Evolutionary conservation across 2,797 vertebrate genomes (phyloP).

Genomic region (Eidolon dupreanum): DNA sequence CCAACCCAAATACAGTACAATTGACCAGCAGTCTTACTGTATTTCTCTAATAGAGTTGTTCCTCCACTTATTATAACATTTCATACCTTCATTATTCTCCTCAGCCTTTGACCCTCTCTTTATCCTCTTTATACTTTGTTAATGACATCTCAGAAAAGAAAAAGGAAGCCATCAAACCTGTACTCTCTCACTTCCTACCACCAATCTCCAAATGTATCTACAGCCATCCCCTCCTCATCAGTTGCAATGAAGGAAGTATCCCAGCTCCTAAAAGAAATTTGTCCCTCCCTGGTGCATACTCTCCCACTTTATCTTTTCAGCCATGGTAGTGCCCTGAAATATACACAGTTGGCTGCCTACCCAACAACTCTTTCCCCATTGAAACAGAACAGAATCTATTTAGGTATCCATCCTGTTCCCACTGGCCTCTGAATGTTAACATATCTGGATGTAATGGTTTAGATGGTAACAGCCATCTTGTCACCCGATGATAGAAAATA

Average conservation of each 20-base stretch:
- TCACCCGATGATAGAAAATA: not conserved
- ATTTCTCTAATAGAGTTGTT: not conserved
- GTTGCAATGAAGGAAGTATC: not conserved
- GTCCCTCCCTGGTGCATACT: not conserved
- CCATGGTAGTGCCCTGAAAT: not conserved
- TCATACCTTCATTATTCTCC: not conserved
- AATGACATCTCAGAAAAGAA: not conserved
- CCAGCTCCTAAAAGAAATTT: not conserved
- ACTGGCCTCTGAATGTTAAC: not conserved
- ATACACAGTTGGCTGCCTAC: not conserved
- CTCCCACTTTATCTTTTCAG: not conserved
- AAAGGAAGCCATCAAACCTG: not conserved
- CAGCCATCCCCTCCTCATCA: not conserved
- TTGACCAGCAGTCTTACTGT: not conserved
- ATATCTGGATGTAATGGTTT: not conserved
- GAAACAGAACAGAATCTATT: not conserved
- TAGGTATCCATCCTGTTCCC: not conserved
- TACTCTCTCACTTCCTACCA: not conserved
- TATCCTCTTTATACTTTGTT: not conserved
- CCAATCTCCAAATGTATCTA: not conserved
- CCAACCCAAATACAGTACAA: too few relatives aligned
- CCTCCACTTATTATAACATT: not conserved
- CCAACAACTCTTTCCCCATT: not conserved
- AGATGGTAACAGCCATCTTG: not conserved
- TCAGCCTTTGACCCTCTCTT: not conserved